Percentiles rank a stretch among this genome's conserved stretches.
phyloP scores from a whole-genome alignment of 2,888 invertebrate species.

The Hemistola chrysoprasaria region DNA sequence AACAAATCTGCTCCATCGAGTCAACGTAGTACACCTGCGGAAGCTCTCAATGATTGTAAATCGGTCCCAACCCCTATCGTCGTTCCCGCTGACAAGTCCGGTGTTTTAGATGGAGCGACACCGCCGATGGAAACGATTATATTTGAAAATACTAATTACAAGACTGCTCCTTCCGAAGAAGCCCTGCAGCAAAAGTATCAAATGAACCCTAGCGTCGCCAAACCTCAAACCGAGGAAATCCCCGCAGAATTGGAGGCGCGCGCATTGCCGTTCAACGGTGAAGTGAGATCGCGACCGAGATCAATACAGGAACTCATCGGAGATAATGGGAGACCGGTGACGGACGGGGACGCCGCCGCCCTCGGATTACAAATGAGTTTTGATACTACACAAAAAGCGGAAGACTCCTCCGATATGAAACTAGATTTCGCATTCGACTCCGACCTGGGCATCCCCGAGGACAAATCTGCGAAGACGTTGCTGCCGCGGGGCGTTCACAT shows the following conservation, averaged over 20 bases:
- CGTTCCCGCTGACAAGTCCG: slow-evolving; percentile 71
- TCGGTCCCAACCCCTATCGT: slow-evolving; percentile 40
- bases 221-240: slow-evolving; percentile 76
- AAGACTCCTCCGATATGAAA: slow-evolving; percentile 94
- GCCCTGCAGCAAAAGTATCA: slow-evolving; percentile 85
- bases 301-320: slow-evolving; percentile 75
- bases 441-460: slow-evolving; percentile 88
- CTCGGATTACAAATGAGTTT: slow-evolving; percentile 87
- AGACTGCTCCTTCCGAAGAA: slow-evolving; percentile 86
- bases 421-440: slow-evolving; percentile 95
- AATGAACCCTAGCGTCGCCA: slow-evolving; percentile 61
- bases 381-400: slow-evolving; percentile 80
- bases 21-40: slow-evolving; percentile 72
- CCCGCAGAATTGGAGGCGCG: slow-evolving; percentile 75
- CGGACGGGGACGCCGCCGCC: slow-evolving; percentile 63
- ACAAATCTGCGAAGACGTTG: slow-evolving; percentile 81
- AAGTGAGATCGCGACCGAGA: slow-evolving; percentile 65
- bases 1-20: slow-evolving; percentile 68
- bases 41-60: slow-evolving; percentile 57
- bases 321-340: slow-evolving; percentile 56
- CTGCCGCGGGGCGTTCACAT: slow-evolving; percentile 84
- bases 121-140: slow-evolving; percentile 94
- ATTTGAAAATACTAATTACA: slow-evolving; percentile 95
- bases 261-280: slow-evolving; percentile 64
- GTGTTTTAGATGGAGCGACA: slow-evolving; percentile 87